Conservation (phyloP, 64 coral and sea anemone species). For the Montipora cactus region DNA sequence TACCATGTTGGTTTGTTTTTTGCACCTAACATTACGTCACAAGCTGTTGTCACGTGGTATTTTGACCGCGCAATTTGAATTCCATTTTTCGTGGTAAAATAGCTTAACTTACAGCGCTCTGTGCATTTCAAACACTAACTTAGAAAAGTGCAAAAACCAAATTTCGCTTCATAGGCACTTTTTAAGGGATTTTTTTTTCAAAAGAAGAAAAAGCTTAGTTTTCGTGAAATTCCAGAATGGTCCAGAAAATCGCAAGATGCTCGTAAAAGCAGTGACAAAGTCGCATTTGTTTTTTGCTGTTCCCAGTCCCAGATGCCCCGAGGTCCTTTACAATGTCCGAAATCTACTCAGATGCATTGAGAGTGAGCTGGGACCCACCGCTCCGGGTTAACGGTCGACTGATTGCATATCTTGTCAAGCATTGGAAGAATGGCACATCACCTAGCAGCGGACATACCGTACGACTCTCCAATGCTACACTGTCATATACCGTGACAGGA, state of each 20-base stretch:
- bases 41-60: constrained; percentile 31
- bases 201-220: neutral
- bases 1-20: neutral
- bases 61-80: constrained; percentile 29
- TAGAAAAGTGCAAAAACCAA: too few species aligned
- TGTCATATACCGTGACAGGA: constrained; percentile 59
- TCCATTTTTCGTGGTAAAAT: constrained; percentile 4
- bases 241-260: too few species aligned
- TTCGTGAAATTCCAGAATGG: too few species aligned
- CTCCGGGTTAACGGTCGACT: constrained; percentile 72
- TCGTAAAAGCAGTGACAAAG: too few species aligned
- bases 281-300: neutral
- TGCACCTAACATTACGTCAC: constrained; percentile 59
- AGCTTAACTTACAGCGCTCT: neutral
- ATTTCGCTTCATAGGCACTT: too few species aligned
- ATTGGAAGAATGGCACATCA: constrained; percentile 79
- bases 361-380: constrained; percentile 81
- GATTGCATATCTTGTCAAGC: constrained; percentile 72
- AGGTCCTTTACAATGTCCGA: constrained; percentile 83
- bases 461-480: constrained; percentile 45
- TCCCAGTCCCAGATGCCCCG: constrained; percentile 78
- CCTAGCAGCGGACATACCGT: constrained; percentile 9
- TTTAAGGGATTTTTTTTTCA: too few species aligned
- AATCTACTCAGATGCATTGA: constrained; percentile 83
- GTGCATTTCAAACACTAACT: too few species aligned